Conservation (phyloP, 2,113 vertebrate genomes). For the Cinclus cinclus region DNA sequence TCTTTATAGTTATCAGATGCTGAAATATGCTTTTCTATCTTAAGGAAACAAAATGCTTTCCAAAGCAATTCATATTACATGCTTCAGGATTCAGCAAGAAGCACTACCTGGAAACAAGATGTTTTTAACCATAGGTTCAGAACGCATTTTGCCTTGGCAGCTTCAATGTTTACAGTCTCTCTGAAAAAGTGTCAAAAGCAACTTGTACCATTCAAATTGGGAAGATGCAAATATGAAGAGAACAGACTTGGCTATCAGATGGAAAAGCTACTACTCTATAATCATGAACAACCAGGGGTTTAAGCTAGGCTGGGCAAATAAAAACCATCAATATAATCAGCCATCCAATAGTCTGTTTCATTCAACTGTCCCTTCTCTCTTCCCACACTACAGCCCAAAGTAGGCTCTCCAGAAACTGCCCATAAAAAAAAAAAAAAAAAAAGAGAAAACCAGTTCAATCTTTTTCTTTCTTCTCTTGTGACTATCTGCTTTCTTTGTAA, state of each 20-base stretch:
- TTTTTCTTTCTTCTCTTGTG: not conserved
- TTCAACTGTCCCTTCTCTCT: not conserved
- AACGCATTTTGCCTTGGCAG: not conserved
- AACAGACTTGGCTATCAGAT: not conserved
- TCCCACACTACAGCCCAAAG: not conserved
- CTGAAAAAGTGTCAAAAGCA: not conserved
- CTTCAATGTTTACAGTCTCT: not conserved
- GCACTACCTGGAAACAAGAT: not conserved
- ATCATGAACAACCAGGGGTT: not conserved
- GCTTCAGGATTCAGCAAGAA: conserved; percentile 11
- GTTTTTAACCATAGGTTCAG: not conserved
- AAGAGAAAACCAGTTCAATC: not conserved
- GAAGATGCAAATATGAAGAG: not conserved
- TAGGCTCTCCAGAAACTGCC: not conserved
- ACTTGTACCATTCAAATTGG: not conserved
- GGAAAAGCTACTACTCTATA: not conserved
- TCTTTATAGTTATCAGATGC: conserved; percentile 46
- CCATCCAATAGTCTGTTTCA: not conserved
- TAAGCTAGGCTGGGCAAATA: not conserved
- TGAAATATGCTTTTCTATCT: conserved; percentile 29
- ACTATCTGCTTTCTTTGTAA: not conserved
- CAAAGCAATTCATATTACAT: not conserved
- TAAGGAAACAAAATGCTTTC: conserved; percentile 1
- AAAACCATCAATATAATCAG: not conserved
- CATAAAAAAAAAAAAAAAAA: not conserved